Conservation (phyloP, 1,140 invertebrate genomes). For the Ectropis grisescens region DNA sequence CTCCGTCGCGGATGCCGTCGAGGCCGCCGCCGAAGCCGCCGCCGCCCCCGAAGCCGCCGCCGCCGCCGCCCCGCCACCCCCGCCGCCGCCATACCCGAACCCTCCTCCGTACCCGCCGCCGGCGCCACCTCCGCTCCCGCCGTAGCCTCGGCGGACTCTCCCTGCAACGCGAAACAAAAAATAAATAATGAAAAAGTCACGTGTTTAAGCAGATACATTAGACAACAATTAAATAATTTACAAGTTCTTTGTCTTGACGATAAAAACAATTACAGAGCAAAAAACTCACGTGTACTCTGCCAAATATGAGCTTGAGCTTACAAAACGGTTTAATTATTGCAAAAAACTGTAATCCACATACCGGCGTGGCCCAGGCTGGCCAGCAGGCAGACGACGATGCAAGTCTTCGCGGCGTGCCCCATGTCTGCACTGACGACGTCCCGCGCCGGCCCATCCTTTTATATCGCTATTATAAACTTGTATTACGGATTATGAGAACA, state of each 20-base stretch:
- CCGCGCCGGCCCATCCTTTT: constrained; percentile 32
- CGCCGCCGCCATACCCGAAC: constrained; percentile 16
- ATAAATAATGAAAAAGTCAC: background rate
- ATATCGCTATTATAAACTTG: constrained; percentile 24
- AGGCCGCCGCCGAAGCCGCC: constrained; percentile 22
- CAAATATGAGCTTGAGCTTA: no score
- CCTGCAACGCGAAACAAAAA: constrained; percentile 30
- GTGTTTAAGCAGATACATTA: no score
- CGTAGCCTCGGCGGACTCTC: constrained; percentile 50
- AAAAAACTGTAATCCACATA: no score
- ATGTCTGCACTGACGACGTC: constrained; percentile 30
- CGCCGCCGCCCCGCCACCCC: constrained; percentile 21
- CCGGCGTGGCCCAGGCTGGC: constrained; percentile 26
- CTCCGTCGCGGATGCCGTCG: constrained; percentile 15
- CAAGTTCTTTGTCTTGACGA: no score
- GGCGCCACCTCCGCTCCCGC: constrained; percentile 14
- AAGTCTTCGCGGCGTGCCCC: constrained; percentile 19
- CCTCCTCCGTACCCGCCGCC: constrained; percentile 20
- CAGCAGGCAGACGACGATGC: constrained; percentile 28
- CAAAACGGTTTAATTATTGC: no score
- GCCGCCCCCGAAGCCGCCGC: constrained; percentile 10
- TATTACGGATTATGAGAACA: constrained; percentile 9
- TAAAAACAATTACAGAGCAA: no score
- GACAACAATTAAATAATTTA: no score
- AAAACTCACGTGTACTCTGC: no score